Evolutionary conservation across 2,113 vertebrate species (phyloP), one percentile per base, ranked within the genome.

Genomic region (Recurvirostra avosetta): DNA sequence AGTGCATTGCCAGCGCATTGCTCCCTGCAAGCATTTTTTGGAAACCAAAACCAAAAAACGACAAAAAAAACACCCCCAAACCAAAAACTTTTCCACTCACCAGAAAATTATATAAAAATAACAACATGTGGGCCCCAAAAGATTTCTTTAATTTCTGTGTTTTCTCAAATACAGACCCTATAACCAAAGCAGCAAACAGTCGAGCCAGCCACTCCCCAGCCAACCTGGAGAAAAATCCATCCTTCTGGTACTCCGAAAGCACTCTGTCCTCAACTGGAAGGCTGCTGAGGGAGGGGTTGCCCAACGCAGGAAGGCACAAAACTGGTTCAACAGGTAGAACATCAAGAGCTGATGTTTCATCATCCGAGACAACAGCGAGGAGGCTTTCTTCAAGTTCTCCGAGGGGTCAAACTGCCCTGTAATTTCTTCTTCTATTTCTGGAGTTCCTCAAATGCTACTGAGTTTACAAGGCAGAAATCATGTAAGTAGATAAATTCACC

Each of bases 281-380:
- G 70, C 74, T 75, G 70, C 40, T 21, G 70, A 55, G 58, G 73
- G 91, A 95, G 66, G 43, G 30, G 36, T 85, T 78, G 50, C 74
- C 66, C 71, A 58, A 68, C 29, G 23, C 36, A 70, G n/a, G 38
- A 80, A 88, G 27, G 29, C 47, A 79, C 16, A 52, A 16, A 94
- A 96, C 96, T 88, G 34, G 96, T 96, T 92, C 40, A 85, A 20
- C 96, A 38, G 85, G 96, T 41, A 88, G 49, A 75, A 40, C 81
- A 41, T 15, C 66, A 65, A 45, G 52, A 73, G n/a, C 32, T 11
- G 50, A 67, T 34, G 77, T 90, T 96, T 91, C 92, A 79, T 62
- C 90, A 94, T 40, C 66, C 62, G 45, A 94, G 66, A 94, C 45
- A 87, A 94, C 52, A 87, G 66, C 3, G 1, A 4, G 4, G 34